A percentile compares a stretch with the other conserved stretches of the same genome.
Evolutionary conservation across 2,113 vertebrate species (phyloP).

Genomic region (Lampris megalopsis): DNA sequence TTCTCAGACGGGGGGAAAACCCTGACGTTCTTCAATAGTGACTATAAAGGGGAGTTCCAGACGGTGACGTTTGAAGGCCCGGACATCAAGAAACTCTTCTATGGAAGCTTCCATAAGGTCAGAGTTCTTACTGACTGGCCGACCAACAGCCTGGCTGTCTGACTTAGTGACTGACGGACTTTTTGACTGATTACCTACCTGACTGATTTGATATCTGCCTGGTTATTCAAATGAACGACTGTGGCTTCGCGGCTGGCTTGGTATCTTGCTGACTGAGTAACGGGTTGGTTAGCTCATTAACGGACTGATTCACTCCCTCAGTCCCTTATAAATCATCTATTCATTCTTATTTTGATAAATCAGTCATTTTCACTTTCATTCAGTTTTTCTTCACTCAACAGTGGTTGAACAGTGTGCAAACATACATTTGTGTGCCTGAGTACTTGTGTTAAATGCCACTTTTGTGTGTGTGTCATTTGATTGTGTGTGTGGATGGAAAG

Average conservation of each 20-base stretch:
- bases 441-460: no score
- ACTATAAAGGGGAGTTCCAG: constrained; percentile 92
- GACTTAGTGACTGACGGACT: not conserved
- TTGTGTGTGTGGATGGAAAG: no score
- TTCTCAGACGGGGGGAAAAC: constrained; percentile 91
- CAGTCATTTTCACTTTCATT: no score
- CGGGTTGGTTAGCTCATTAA: not conserved
- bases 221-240: not conserved
- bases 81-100: constrained; percentile 93
- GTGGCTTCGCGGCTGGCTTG: not conserved
- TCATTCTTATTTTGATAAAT: no score
- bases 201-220: not conserved
- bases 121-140: constrained; percentile 51
- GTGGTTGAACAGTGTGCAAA: no score
- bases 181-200: not conserved
- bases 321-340: no score
- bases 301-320: not conserved
- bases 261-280: not conserved
- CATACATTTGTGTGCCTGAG: no score
- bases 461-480: no score
- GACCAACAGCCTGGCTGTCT: no score
- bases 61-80: constrained; percentile 95
- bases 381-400: no score
- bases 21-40: constrained; percentile 95
- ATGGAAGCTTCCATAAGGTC: constrained; percentile 98